Conservation (phyloP, 1,140 invertebrate species). For the Lasioglossum baleicum region DNA sequence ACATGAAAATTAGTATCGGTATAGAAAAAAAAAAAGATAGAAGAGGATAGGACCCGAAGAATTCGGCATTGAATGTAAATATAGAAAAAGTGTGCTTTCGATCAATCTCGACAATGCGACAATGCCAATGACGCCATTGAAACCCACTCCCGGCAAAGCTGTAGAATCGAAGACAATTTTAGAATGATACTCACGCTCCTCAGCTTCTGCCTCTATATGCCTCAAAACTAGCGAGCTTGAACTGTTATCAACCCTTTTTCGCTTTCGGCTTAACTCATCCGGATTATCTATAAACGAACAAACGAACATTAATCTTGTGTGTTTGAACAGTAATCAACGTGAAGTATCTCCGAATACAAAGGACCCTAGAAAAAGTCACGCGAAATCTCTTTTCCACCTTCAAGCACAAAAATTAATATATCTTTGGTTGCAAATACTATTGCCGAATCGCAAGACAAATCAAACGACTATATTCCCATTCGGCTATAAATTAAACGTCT, state of each 20-base stretch:
- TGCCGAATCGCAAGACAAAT: constrained; percentile 14
- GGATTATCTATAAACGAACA: constrained; percentile 67
- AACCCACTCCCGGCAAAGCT: constrained; percentile 58
- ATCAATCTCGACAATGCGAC: neutral
- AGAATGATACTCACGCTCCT: constrained; percentile 81
- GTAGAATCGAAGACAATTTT: constrained; percentile 46
- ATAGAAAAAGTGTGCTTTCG: constrained; percentile 25
- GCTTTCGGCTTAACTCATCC: constrained; percentile 66
- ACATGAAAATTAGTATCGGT: constrained; percentile 41
- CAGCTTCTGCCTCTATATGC: constrained; percentile 79
- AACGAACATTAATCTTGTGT: constrained; percentile 52
- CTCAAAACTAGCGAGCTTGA: constrained; percentile 79
- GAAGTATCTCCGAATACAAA: constrained; percentile 33
- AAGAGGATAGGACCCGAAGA: constrained; percentile 7
- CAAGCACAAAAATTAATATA: neutral
- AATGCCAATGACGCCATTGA: constrained; percentile 35
- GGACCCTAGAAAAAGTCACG: neutral
- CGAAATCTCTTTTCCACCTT: neutral
- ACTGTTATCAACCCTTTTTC: constrained; percentile 82
- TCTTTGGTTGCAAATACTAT: neutral
- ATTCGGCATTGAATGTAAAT: constrained; percentile 5
- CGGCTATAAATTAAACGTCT: constrained; percentile 27
- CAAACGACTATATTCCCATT: constrained; percentile 2
- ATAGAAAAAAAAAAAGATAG: constrained; percentile 11
- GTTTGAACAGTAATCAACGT: constrained; percentile 24